Evolutionary conservation across 2,113 vertebrate genomes (phyloP), one percentile per base, ranked within the genome.

Genomic region (Girardinichthys multiradiatus): DNA sequence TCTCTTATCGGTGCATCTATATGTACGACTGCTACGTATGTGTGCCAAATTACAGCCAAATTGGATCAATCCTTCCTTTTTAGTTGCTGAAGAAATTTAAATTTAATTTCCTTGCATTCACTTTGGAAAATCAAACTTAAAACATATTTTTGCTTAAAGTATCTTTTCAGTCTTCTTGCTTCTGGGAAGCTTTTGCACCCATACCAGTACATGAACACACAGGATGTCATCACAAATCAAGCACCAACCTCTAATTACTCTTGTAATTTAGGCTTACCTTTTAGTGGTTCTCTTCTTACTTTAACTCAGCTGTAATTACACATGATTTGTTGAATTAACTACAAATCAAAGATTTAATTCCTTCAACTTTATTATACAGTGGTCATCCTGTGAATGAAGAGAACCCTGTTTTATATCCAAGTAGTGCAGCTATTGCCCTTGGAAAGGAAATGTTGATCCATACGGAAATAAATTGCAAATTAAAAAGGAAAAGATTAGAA

Each of bases 81-180:
- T n/a, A n/a, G n/a, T n/a, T n/a, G n/a, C 7, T n/a, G 1, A 11
- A 54, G 2, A 10, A 54, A 17, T 54, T 1, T 9, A 45, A n/a
- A 54, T 54, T 8, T n/a, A 54, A 54, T 54, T 54, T 54, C 24
- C 9, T 54, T 45, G 42, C 19, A 17, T 17, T 45, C 19, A 54
- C 7, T 5, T 3, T 54, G 21, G 10, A 54, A n/a, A 10, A 54
- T n/a, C 2, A 54, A 54, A 54, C 21, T n/a, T 51, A 21, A 6
- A 24, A 51, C 59, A 66, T 21, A 24, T 26, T 51, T 51, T 45
- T 58, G 29, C 59, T 76, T 59, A 69, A 39, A 67, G 76, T 57
- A 74, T 57, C 58, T 27, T 68, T 68, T 21, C n/a, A 19, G n/a
- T 66, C 15, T 19, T n/a, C 69, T 29, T 26, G 12, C 17, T 57